Conservation (phyloP, 2,113 vertebrate species). For the Desmodus rotundus region DNA sequence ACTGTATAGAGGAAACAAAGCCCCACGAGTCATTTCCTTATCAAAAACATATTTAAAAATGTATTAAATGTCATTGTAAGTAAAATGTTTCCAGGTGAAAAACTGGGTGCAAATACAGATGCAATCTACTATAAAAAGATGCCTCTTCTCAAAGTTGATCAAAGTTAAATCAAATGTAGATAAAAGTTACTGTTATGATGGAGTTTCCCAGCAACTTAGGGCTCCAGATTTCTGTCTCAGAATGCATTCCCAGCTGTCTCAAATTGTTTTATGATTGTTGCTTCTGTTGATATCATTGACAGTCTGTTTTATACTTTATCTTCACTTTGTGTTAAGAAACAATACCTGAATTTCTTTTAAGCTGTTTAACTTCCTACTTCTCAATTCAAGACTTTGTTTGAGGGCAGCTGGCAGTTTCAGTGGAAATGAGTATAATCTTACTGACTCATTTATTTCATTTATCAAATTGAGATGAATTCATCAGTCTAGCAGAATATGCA, state of each 20-base stretch:
- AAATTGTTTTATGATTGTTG: neutral
- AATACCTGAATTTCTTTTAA: conserved; percentile 41
- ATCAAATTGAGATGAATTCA: conserved; percentile 31
- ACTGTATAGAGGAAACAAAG: neutral
- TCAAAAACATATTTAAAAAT: neutral
- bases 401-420: neutral
- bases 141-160: conserved; percentile 1
- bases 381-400: neutral
- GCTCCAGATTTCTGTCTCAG: neutral
- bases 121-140: neutral
- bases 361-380: conserved; percentile 1
- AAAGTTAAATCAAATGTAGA: conserved; percentile 45
- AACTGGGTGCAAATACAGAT: neutral
- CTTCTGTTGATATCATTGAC: neutral
- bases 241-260: conserved; percentile 43
- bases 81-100: neutral
- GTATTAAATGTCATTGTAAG: neutral
- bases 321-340: conserved; percentile 9
- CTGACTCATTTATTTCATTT: neutral
- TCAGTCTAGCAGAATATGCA: neutral
- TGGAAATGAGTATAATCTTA: neutral
- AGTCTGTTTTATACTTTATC: conserved; percentile 38
- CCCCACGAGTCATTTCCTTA: neutral
- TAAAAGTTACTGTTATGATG: neutral
- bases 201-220: conserved; percentile 24